These are phyloP conservation scores for Drosophila ustulata DNA, from an alignment of 2,888 invertebrate genomes.

Conservation along the genomic window DNA sequence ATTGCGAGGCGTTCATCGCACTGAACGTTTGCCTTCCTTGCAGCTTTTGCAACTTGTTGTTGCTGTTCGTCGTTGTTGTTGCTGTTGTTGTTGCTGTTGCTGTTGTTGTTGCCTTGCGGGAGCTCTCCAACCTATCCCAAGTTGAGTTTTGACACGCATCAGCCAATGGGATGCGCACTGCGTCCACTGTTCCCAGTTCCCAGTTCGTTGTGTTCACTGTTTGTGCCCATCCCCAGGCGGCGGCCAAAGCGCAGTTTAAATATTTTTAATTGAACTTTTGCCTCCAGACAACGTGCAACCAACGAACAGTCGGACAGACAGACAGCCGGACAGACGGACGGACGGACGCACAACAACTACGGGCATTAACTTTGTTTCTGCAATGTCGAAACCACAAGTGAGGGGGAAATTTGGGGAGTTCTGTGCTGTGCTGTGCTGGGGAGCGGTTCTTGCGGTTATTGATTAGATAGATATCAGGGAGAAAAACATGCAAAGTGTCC, in stretches of 20 bases:
- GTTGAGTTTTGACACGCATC: constrained; percentile 83
- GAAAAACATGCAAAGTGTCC: constrained; percentile 37
- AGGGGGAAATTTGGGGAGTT: constrained; percentile 14
- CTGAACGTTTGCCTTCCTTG: constrained; percentile 32
- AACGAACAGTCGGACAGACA: constrained; percentile 19
- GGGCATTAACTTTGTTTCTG: constrained; percentile 49
- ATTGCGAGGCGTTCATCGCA: constrained; percentile 64
- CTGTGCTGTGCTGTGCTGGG: constrained; percentile 8
- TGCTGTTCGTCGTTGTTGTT: constrained; percentile 33
- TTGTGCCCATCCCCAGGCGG: constrained; percentile 43
- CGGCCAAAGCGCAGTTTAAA: constrained; percentile 63
- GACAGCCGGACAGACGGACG: constrained; percentile 10
- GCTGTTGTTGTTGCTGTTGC: constrained; percentile 25
- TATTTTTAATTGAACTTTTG: constrained; percentile 83
- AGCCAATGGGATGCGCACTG: constrained; percentile 44
- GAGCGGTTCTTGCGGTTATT: constrained; percentile 69
- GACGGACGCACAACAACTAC: constrained; percentile 37
- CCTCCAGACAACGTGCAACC: constrained; percentile 62
- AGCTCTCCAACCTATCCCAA: constrained; percentile 84
- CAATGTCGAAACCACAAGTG: constrained; percentile 56
- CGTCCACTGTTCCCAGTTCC: constrained; percentile 12
- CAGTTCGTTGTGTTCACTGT: constrained; percentile 13
- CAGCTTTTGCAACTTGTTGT: constrained; percentile 24
- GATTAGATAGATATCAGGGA: constrained; percentile 67
- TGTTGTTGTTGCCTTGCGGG: constrained; percentile 72